Evolutionary conservation across 2,113 vertebrate species (phyloP).

Genomic region (Coryphaenoides rupestris): DNA sequence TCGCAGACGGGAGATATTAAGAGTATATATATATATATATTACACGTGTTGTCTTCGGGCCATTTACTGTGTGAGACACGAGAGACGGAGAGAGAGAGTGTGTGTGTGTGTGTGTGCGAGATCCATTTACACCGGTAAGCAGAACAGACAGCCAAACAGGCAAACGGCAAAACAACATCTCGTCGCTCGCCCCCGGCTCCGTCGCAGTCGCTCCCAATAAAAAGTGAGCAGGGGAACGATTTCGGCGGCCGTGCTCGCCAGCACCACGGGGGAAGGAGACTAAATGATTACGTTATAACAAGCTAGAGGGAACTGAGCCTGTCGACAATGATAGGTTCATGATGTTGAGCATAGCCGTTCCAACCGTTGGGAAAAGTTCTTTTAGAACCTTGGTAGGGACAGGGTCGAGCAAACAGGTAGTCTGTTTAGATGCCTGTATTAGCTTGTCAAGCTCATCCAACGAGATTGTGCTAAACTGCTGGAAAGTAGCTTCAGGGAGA

Average conservation of each 20-base stretch:
- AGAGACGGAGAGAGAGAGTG: too few relatives aligned
- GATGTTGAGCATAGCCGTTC: too few relatives aligned
- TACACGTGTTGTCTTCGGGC: constrained; percentile 46
- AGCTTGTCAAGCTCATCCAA: too few relatives aligned
- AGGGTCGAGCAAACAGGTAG: too few relatives aligned
- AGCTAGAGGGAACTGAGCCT: too few relatives aligned
- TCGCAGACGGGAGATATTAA: constrained; percentile 52
- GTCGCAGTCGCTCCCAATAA: constrained; percentile 51
- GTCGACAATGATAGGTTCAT: too few relatives aligned
- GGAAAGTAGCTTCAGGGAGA: too few relatives aligned
- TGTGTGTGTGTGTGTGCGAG: too few relatives aligned
- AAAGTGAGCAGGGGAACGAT: constrained; percentile 56
- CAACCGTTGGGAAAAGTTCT: too few relatives aligned
- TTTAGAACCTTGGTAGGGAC: too few relatives aligned
- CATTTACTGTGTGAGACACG: constrained; percentile 14
- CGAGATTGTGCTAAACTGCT: too few relatives aligned
- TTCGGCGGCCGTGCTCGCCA: constrained; percentile 49
- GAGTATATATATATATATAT: constrained; percentile 41
- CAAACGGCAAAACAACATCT: constrained; percentile 35
- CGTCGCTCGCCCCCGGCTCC: constrained; percentile 19
- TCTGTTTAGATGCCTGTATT: too few relatives aligned
- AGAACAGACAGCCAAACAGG: constrained; percentile 21
- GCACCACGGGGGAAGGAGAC: constrained; percentile 56
- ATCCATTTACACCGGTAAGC: constrained; percentile 47
- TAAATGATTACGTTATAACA: constrained; percentile 65